Evolutionary conservation across 2,797 vertebrate genomes (phyloP).

Genomic region (Xiphorhynchus erythropygius): DNA sequence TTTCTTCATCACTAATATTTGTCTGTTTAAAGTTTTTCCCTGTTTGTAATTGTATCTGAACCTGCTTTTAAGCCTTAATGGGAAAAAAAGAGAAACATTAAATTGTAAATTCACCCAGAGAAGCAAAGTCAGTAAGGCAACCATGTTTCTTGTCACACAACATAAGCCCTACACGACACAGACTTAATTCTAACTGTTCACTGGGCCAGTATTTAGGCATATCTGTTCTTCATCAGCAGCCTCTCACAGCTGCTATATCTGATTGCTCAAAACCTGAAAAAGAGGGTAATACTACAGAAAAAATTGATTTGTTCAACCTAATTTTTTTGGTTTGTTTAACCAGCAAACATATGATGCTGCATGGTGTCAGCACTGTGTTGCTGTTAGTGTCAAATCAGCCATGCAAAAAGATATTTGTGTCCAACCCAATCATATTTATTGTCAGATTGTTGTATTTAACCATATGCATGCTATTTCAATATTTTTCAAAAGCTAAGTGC

Average conservation of each 20-base stretch:
- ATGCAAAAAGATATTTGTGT: constrained; percentile 8
- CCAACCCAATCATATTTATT: constrained; percentile 20
- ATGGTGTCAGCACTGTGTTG: neutral
- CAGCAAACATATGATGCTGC: neutral
- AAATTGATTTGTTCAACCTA: constrained; percentile 9
- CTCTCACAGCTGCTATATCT: constrained; percentile 4
- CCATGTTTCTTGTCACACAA: neutral
- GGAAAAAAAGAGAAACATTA: neutral
- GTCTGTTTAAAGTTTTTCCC: neutral
- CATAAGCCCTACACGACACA: neutral
- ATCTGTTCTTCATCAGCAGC: constrained; percentile 14
- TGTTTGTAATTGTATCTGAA: neutral
- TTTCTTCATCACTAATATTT: neutral
- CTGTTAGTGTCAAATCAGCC: constrained; percentile 11
- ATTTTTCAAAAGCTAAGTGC: neutral
- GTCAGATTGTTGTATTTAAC: constrained; percentile 4
- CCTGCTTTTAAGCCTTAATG: neutral
- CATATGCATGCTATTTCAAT: neutral
- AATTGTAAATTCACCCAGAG: neutral
- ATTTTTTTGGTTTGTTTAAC: constrained; percentile 53
- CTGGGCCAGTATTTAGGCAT: neutral
- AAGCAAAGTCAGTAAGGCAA: neutral
- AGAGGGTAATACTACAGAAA: neutral
- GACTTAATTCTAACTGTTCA: neutral
- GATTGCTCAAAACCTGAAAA: constrained; percentile 17